Base-by-base conservation (phyloP, 2,113 vertebrate species). In the Pterocles orientalis region DNA sequence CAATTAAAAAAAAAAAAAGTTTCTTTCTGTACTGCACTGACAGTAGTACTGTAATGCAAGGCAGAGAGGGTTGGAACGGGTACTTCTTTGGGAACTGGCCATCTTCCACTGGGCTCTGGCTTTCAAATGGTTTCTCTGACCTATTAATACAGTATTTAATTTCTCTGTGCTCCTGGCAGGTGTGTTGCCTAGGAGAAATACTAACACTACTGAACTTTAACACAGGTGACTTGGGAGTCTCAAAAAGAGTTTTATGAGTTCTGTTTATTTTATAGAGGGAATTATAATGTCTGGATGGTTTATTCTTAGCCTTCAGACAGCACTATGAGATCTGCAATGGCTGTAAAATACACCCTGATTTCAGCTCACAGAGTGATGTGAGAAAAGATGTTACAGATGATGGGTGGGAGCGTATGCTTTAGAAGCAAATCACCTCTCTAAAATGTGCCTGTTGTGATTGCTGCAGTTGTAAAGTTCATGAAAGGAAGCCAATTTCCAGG, bases 61-160 rank as follows among this genome's bases (percentile, higher is more conserved):
- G 0, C 56, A 90, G 82, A 78, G 26, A n/a, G 1, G 16, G 41
- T 71, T 86, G 65, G 64, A 89, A 76, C 23, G 56, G 62, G 19
- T 57, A 47, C n/a, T 65, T 79, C 79, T 92, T 76, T 86, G 65
- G 57, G 72, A 89, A 28, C 51, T 95, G 92, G 82, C 82, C 56
- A 36, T 50, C 88, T 86, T 94, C 86, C 88, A 91, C 43, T 36
- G 72, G 31, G 20, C 18, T 79, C 94, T 94, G 86, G 65, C 73
- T 92, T 94, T 92, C 90, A 88, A 48, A 62, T 31, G 43, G n/a
- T 60, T 92, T 86, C 73, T 91, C 77, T 97, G 95, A 96, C 70
- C 94, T 96, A 66, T 93, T 76, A 84, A 77, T 92, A 72, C 48
- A 94, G 89, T 73, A 92, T 96, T 96, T 96, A 79, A 89, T 94